Conservation (phyloP, 2,888 invertebrate species). For the Trachelus iudaicus region DNA sequence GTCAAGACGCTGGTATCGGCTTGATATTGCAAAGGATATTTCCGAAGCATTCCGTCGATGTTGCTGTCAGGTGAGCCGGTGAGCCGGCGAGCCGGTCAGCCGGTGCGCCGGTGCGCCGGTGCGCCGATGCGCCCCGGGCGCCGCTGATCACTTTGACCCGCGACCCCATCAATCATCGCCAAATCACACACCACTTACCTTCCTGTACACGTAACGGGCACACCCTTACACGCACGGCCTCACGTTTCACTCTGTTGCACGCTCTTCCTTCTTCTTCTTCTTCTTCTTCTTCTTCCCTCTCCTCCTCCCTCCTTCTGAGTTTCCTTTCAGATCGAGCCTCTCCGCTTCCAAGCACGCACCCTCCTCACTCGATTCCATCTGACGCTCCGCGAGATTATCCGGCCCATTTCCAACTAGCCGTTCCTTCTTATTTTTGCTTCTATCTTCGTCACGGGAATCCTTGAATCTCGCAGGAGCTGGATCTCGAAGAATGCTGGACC, state of each 20-base stretch:
- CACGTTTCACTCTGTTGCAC: neutral
- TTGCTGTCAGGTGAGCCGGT: slow-evolving; percentile 55
- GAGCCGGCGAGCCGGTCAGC: slow-evolving; percentile 26
- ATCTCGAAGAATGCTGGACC: neutral
- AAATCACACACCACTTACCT: slow-evolving; percentile 63
- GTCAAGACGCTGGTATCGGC: no score
- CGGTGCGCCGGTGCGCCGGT: no score
- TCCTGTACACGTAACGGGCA: slow-evolving; percentile 55
- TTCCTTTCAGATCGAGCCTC: neutral
- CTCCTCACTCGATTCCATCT: no score
- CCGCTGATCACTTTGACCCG: slow-evolving; percentile 63
- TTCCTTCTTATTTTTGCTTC: slow-evolving; percentile 8
- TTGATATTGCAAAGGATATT: no score
- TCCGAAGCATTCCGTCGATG: neutral
- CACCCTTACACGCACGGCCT: slow-evolving; percentile 44
- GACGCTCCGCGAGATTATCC: no score
- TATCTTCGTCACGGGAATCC: neutral
- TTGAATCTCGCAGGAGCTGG: neutral
- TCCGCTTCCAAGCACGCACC: no score
- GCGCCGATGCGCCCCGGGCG: slow-evolving; percentile 56
- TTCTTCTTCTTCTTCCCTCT: neutral
- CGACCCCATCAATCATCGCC: slow-evolving; percentile 64
- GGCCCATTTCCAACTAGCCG: no score
- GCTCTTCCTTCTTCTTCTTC: neutral
- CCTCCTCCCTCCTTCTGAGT: slow-evolving; percentile 10